Conservation (phyloP, 2,888 invertebrate genomes). For the Globia sparganii region DNA sequence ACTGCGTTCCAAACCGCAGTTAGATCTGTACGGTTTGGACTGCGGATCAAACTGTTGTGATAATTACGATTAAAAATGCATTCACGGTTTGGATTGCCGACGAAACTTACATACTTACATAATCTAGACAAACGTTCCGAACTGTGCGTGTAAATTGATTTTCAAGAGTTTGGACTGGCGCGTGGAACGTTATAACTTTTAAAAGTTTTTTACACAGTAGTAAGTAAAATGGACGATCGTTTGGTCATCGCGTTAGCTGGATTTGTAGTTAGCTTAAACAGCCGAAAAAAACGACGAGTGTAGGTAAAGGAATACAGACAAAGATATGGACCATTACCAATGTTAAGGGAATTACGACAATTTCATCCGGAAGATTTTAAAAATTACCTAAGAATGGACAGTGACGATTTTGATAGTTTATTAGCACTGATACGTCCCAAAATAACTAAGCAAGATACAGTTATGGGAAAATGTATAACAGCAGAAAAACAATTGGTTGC, state of each 20-base stretch:
- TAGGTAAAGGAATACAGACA: constrained; percentile 37
- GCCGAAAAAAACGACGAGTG: too few species aligned
- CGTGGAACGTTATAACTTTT: not conserved
- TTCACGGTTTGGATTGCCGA: too few species aligned
- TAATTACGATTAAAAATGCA: too few species aligned
- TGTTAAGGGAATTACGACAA: constrained; percentile 46
- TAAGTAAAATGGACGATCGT: too few species aligned
- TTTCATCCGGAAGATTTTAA: constrained; percentile 49
- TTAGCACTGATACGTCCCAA: constrained; percentile 38
- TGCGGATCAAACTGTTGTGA: too few species aligned
- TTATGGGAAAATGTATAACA: constrained; percentile 40
- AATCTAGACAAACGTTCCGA: constrained; percentile 5
- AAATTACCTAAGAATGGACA: constrained; percentile 51
- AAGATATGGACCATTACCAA: constrained; percentile 36
- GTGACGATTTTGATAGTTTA: constrained; percentile 37
- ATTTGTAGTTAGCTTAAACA: too few species aligned
- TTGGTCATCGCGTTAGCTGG: too few species aligned
- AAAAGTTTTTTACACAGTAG: too few species aligned
- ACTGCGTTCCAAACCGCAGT: too few species aligned
- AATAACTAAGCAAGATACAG: constrained; percentile 43
- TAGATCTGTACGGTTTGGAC: too few species aligned
- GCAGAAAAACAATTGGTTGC: constrained; percentile 42
- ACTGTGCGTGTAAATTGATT: constrained; percentile 15
- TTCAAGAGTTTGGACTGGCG: constrained; percentile 13
- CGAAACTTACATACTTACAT: not conserved